A percentile compares a stretch with the other conserved stretches of the same genome.
Evolutionary conservation across 2,888 invertebrate species (phyloP).

Genomic region (Aphrophora alni): DNA sequence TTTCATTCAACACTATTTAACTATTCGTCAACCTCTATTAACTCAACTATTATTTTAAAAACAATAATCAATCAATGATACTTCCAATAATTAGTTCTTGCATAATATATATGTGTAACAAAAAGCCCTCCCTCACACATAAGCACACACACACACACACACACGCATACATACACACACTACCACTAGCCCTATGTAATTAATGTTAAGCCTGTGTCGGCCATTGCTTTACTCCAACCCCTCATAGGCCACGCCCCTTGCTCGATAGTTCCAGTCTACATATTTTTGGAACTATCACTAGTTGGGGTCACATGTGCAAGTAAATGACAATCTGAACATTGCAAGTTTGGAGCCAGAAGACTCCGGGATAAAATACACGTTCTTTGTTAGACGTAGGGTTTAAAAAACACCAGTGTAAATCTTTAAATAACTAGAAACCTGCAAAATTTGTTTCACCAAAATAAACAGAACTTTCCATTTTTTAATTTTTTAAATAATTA

Average conservation of each 20-base stretch:
- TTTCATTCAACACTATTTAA: too few relatives aligned
- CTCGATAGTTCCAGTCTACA: conserved; percentile 19
- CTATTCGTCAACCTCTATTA: too few relatives aligned
- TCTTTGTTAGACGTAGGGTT: too few relatives aligned
- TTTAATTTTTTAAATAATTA: too few relatives aligned
- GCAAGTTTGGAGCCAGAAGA: neutral
- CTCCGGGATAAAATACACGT: neutral
- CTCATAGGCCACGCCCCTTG: neutral
- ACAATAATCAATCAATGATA: too few relatives aligned
- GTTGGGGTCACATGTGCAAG: neutral
- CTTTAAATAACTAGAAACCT: too few relatives aligned
- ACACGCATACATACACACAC: neutral
- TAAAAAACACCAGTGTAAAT: too few relatives aligned
- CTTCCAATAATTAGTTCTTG: too few relatives aligned
- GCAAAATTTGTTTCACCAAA: too few relatives aligned
- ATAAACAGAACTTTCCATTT: too few relatives aligned
- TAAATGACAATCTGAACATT: neutral
- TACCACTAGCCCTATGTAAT: neutral
- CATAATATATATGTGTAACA: neutral
- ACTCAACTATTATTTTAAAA: too few relatives aligned
- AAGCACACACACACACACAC: neutral
- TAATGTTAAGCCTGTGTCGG: neutral
- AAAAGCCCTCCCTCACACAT: neutral
- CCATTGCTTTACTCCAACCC: neutral
- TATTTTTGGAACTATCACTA: conserved; percentile 39